Evolutionary conservation across 92 coral and sea anemone genomes (phyloP).

Genomic region (Muricea muricata): DNA sequence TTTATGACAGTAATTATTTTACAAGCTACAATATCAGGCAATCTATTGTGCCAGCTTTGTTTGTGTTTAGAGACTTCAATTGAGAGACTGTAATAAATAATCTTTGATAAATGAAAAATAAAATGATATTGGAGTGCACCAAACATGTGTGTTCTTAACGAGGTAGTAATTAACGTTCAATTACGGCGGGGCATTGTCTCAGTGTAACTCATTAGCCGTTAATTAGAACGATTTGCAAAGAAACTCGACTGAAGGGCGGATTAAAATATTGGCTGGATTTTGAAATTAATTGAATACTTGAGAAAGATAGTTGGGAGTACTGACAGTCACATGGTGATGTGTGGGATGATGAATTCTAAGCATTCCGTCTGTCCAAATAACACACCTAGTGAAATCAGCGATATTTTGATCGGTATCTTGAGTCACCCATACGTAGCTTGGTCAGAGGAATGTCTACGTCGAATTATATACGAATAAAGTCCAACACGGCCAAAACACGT

Average conservation of each 20-base stretch:
- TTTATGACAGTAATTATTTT: not conserved
- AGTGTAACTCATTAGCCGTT: constrained; percentile 1
- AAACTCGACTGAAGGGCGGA: not conserved
- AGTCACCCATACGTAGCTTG: too few species aligned
- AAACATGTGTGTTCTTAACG: not conserved
- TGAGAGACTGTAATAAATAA: not conserved
- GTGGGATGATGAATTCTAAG: too few species aligned
- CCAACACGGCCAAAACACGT: too few species aligned
- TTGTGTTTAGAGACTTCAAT: not conserved
- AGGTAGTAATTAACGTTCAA: constrained; percentile 5
- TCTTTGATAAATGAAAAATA: not conserved
- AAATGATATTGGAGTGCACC: not conserved
- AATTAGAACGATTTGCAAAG: not conserved
- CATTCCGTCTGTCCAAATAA: too few species aligned
- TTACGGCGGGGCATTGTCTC: not conserved
- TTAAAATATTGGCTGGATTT: not conserved
- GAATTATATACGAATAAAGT: too few species aligned
- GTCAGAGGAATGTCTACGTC: too few species aligned
- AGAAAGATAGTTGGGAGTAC: too few species aligned
- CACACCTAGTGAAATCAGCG: too few species aligned
- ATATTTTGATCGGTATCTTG: too few species aligned
- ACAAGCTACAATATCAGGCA: not conserved
- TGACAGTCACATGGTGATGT: too few species aligned
- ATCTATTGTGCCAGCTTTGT: not conserved
- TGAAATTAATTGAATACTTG: not conserved